Base-by-base conservation (phyloP, 2,113 vertebrate species). In the Pachypanchax playfairii region DNA sequence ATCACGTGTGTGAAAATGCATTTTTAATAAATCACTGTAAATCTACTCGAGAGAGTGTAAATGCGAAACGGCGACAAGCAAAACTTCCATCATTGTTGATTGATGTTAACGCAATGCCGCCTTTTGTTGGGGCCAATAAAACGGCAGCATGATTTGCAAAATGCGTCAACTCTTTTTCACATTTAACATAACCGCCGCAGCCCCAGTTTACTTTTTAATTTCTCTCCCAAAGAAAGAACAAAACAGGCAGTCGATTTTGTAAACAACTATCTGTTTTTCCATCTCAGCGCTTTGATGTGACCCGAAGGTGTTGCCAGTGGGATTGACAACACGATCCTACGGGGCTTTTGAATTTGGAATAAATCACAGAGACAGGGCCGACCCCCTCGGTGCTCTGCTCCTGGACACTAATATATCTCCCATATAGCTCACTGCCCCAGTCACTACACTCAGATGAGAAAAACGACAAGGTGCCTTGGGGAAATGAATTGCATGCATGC, bases 321-420 rank as follows among this genome's bases (percentile, higher is more conserved):
- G 84, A 89, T 86, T 85, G 88, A 89, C 82, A 91, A 83, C 71
- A 49, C 62, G 31, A 59, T 76, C 74, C 86, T 82, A 73, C 73
- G 61, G 79, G 88, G 79, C 57, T 62, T 67, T 59, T 31, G 73
- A 67, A 77, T 85, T 79, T 68, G 79, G 84, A 89, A 91, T 90
- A 88, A 89, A 91, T 91, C 87, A 91, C 61, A 1, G 24, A 75
- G 86, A 89, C 87, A 79, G 79, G 69, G 67, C 80, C 61, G 71
- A 72, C 77, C 75, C 86, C 80, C 75, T 70, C 47, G 28, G 71
- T 71, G 70, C 70, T 76, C 50, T 63, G 85, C 87, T 86, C 79
- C 73, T 65, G 86, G 87, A 88, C 85, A 87, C 79, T 83, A 88
- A 90, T 90, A 89, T 75, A 84, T 88, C 84, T 89, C 83, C 72